Conservation (phyloP, 2,797 vertebrate species). For the Poeciliopsis infans region DNA sequence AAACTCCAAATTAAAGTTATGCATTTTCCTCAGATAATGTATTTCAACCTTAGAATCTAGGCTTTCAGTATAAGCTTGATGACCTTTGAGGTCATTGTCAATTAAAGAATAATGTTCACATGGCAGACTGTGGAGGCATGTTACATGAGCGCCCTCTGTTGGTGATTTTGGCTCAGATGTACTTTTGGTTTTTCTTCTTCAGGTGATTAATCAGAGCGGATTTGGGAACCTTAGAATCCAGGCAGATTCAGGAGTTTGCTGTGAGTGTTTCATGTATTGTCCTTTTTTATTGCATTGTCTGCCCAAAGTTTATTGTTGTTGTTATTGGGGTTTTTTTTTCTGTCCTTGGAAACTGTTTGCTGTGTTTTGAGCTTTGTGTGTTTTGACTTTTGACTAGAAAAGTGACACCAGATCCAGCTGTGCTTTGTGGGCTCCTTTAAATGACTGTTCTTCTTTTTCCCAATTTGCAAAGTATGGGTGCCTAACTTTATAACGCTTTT, state of each 20-base stretch:
- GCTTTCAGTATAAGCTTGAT: not conserved
- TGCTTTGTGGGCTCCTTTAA: not conserved
- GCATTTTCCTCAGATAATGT: fast-evolving
- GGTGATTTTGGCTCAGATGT: not conserved
- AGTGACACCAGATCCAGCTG: not conserved
- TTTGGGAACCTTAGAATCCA: not conserved
- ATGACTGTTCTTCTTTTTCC: not conserved
- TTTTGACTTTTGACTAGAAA: not conserved
- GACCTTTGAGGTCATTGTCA: not conserved
- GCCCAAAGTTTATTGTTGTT: not conserved
- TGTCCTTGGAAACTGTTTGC: not conserved
- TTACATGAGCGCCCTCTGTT: not conserved
- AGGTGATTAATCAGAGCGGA: not conserved
- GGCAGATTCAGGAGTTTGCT: no score
- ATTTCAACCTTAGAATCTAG: not conserved
- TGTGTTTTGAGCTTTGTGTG: not conserved
- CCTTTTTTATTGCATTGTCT: no score
- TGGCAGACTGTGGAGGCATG: not conserved
- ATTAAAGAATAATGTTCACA: not conserved
- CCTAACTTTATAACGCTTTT: no score
- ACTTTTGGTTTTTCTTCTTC: not conserved
- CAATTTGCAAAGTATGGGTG: no score
- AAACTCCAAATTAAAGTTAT: not conserved
- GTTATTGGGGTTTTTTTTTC: not conserved
- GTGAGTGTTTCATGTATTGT: no score